Conservation (phyloP, 2,797 vertebrate genomes). For the Neosilurus hyrtlii region DNA sequence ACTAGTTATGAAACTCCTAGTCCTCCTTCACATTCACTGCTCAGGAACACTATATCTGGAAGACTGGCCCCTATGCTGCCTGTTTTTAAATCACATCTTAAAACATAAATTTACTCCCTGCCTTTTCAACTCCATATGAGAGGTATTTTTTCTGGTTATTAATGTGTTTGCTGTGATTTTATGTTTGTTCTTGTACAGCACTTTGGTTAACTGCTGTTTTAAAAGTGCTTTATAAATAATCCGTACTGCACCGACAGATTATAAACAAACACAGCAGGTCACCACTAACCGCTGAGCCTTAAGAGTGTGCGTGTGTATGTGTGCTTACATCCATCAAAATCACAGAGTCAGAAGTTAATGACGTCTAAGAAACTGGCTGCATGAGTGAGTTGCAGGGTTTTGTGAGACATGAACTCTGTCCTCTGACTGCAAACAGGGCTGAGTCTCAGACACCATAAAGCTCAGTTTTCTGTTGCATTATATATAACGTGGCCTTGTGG, state of each 20-base stretch:
- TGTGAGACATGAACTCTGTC: background rate
- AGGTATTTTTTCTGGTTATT: no score
- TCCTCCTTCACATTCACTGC: no score
- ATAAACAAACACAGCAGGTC: conserved; percentile 40
- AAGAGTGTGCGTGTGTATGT: background rate
- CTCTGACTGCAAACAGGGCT: background rate
- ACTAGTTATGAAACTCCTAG: no score
- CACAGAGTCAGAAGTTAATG: background rate
- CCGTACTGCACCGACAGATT: conserved; percentile 14
- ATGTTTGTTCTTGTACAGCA: no score
- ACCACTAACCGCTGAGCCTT: background rate
- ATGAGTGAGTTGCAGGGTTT: background rate
- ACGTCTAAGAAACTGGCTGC: background rate
- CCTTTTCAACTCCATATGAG: no score
- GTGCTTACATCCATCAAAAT: background rate
- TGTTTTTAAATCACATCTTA: no score
- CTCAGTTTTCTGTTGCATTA: background rate
- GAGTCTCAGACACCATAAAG: conserved; percentile 1
- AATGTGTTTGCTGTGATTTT: no score
- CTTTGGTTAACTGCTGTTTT: no score
- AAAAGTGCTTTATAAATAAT: no score
- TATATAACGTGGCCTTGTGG: background rate
- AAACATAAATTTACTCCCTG: no score
- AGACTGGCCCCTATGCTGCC: no score
- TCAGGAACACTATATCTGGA: no score